phyloP scores from a whole-genome alignment of 2,888 invertebrate genomes.

The Lepidochitona cinerea region DNA sequence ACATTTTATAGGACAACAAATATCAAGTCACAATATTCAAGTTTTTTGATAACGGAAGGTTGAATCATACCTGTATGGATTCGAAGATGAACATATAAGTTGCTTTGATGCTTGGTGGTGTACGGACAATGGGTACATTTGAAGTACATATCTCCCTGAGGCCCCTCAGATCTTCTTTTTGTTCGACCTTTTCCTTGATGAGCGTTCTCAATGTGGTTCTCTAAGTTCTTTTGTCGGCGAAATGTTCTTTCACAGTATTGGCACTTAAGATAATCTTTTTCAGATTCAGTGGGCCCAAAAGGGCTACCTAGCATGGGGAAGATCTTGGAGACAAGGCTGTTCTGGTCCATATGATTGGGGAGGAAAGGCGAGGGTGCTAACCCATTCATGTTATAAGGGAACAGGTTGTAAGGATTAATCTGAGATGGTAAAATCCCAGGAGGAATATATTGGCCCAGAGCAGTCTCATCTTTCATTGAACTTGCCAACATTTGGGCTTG shows the following conservation, averaged over 20 bases:
- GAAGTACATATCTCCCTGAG: conserved; percentile 64
- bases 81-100: conserved; percentile 68
- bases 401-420: neutral
- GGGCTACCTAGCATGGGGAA: conserved; percentile 55
- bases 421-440: neutral
- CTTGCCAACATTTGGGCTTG: neutral
- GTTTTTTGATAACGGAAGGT: no score
- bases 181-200: conserved; percentile 65
- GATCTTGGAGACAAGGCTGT: conserved; percentile 49
- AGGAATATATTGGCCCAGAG: neutral
- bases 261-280: conserved; percentile 63
- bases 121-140: conserved; percentile 70
- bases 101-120: conserved; percentile 70
- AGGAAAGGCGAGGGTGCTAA: conserved; percentile 53
- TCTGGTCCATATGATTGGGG: conserved; percentile 46
- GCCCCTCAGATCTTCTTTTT: conserved; percentile 38
- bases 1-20: no score
- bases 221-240: conserved; percentile 67
- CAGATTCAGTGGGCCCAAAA: conserved; percentile 46
- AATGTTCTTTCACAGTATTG: conserved; percentile 66
- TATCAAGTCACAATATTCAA: no score
- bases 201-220: conserved; percentile 68
- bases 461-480: neutral
- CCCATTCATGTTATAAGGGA: conserved; percentile 44
- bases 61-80: conserved; percentile 70